A percentile compares a stretch with the other conserved stretches of the same genome.
Conservation (phyloP, 2,888 invertebrate species). For the Melikaiella ostensackeni region DNA sequence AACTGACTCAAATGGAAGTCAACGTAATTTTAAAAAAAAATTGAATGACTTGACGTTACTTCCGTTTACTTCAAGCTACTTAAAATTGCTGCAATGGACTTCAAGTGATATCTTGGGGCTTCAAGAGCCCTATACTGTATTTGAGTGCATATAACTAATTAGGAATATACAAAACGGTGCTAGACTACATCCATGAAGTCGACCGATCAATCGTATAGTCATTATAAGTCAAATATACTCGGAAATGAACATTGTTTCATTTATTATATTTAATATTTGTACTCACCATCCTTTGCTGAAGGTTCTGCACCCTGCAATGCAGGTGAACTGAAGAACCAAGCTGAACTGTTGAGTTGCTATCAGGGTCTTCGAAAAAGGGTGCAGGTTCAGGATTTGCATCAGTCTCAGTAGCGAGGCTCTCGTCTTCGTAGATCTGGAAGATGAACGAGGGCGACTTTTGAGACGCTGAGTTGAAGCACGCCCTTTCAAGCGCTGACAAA, state of each 20-base stretch:
- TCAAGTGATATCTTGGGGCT: too few relatives aligned
- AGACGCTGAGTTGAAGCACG: neutral
- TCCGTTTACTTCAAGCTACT: too few relatives aligned
- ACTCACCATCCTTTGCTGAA: conserved; percentile 78
- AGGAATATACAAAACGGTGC: too few relatives aligned
- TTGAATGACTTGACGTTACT: too few relatives aligned
- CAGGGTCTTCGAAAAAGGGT: conserved; percentile 85
- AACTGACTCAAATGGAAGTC: too few relatives aligned
- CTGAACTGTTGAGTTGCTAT: conserved; percentile 79
- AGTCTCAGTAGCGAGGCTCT: conserved; percentile 72
- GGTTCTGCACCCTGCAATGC: conserved; percentile 79
- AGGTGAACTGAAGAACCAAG: conserved; percentile 78
- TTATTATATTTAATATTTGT: neutral
- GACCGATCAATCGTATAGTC: too few relatives aligned
- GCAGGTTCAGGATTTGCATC: conserved; percentile 83
- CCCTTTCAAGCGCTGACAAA: neutral
- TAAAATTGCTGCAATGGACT: too few relatives aligned
- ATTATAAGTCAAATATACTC: too few relatives aligned
- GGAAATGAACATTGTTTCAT: neutral
- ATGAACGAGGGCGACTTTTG: conserved; percentile 33
- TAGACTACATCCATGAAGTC: too few relatives aligned
- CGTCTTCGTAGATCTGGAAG: conserved; percentile 72
- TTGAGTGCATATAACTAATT: too few relatives aligned
- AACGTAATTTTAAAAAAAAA: too few relatives aligned
- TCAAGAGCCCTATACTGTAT: too few relatives aligned